Evolutionary conservation across 2,797 vertebrate genomes (phyloP), one percentile per base, ranked within the genome.

Genomic region (Caiman crocodilus): DNA sequence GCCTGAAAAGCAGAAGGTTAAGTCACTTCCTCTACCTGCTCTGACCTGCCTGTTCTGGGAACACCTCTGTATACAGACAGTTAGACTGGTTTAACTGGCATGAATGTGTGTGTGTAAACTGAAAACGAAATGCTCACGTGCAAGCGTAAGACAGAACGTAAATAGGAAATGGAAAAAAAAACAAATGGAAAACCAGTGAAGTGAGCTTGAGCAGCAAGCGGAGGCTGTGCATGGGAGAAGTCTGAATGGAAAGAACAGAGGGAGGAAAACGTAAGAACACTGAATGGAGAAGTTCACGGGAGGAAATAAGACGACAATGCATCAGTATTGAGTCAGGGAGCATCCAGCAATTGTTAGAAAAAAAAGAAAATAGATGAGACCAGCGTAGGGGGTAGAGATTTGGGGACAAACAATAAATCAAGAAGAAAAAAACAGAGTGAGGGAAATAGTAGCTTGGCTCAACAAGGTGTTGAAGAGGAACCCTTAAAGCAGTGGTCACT

Each of bases 401-500:
- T 35, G 30, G 85, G 23, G 14, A 83, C 92, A 95, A 7, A 35
- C n/a, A 67, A 71, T 23, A 42, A 13, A 42, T 71, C 42, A 71
- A 71, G 32, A 21, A 11, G 23, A 25, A 56, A 90, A 79, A 75
- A 88, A 85, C 69, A 0, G 35, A 88, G 23, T 91, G 1, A 88
- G 82, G 74, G 73, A 64, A 85, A 58, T 16, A 81, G 28, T 79
- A 92, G 91, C 86, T 50, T 57, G 12, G 9, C 65, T 91, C n/a
- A 93, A 92, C 18, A 50, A 25, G 88, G 55, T 25, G 85, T 79
- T 85, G 75, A 73, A 95, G 88, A 82, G 74, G 32, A 90, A 85
- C n/a, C 35, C 80, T 84, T 85, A 90, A 81, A 73, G 42, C 42
- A 50, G 42, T 50, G 42, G 42, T 50, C 42, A 50, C 42, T 50